Conservation (phyloP, 2,113 vertebrate genomes). For the Strix uralensis region DNA sequence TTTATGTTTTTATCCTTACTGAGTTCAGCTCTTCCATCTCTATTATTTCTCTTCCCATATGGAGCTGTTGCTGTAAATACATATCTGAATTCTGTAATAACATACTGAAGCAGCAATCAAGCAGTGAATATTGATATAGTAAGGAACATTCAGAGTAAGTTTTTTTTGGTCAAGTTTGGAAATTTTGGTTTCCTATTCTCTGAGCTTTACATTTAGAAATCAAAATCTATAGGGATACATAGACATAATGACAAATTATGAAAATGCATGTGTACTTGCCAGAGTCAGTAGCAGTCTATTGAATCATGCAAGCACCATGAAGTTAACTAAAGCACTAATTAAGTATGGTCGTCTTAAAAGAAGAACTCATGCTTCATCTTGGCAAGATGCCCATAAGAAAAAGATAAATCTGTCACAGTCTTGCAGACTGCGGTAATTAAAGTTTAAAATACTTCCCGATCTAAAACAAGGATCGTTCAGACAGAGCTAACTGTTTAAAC, state of each 20-base stretch:
- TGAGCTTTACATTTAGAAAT: background rate
- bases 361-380: constrained; percentile 51
- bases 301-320: constrained; percentile 43
- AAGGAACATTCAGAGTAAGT: background rate
- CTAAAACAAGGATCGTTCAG: constrained; percentile 63
- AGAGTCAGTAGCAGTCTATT: constrained; percentile 5
- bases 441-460: constrained; percentile 66
- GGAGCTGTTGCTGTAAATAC: background rate
- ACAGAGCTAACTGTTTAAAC: constrained; percentile 67
- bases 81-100: background rate
- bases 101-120: background rate
- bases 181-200: background rate
- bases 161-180: background rate
- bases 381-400: constrained; percentile 64
- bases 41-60: background rate
- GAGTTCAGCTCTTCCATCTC: background rate
- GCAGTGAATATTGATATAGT: background rate
- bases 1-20: background rate
- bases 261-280: background rate
- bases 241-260: background rate
- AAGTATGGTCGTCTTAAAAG: constrained; percentile 57
- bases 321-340: constrained; percentile 70
- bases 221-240: background rate
- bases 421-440: constrained; percentile 73
- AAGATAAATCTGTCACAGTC: constrained; percentile 69